A percentile compares a stretch with the other conserved stretches of the same genome.
phyloP scores from a whole-genome alignment of 2,888 invertebrate genomes.

The Drosophila falleni region DNA sequence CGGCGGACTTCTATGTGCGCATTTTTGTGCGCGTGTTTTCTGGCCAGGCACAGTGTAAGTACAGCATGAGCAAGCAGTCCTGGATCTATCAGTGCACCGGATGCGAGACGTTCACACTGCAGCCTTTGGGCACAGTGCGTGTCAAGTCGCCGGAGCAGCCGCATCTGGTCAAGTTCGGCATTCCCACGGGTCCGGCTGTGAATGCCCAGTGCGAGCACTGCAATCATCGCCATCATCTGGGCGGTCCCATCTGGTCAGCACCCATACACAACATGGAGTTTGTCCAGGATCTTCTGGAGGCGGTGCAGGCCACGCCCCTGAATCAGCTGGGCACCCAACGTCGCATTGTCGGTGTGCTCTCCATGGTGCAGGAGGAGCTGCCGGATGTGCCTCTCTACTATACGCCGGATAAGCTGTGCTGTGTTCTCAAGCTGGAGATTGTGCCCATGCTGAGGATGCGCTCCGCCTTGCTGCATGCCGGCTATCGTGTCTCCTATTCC shows the following conservation, averaged over 20 bases:
- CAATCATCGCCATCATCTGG: slow-evolving; percentile 90
- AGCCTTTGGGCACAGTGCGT: slow-evolving; percentile 89
- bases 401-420: slow-evolving; percentile 91
- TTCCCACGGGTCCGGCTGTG: slow-evolving; percentile 90
- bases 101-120: slow-evolving; percentile 92
- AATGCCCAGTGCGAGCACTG: slow-evolving; percentile 91
- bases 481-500: slow-evolving; percentile 95
- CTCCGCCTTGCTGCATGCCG: slow-evolving; percentile 95
- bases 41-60: slow-evolving; percentile 94
- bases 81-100: slow-evolving; percentile 96
- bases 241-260: slow-evolving; percentile 97
- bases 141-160: slow-evolving; percentile 88
- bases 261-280: slow-evolving; percentile 93
- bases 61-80: slow-evolving; percentile 93
- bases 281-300: slow-evolving; percentile 88
- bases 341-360: slow-evolving; percentile 92
- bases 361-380: slow-evolving; percentile 93
- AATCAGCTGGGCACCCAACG: slow-evolving; percentile 88
- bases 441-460: slow-evolving; percentile 90
- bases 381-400: slow-evolving; percentile 95
- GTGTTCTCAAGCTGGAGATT: slow-evolving; percentile 89
- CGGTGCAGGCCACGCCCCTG: slow-evolving; percentile 85
- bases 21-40: slow-evolving; percentile 95
- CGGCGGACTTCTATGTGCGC: slow-evolving; percentile 98
- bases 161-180: slow-evolving; percentile 87